Evolutionary conservation across 2,888 invertebrate species (phyloP).

Genomic region (Cheiracanthium punctorium): DNA sequence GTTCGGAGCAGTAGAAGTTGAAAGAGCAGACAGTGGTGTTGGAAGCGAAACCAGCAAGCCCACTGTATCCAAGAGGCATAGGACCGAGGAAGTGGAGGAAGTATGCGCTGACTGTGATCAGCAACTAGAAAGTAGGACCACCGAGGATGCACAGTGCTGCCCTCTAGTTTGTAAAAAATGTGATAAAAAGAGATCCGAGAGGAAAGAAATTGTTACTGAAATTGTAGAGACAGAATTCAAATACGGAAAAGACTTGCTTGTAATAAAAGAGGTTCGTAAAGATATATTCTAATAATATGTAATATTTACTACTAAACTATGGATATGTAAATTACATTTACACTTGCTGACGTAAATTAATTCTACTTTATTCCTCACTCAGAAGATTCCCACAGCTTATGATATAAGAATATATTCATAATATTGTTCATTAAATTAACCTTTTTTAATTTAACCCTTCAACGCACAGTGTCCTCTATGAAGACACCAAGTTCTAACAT

Average conservation of each 20-base stretch:
- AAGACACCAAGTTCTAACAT: too few species aligned
- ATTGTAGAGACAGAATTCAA: slow-evolving; percentile 97
- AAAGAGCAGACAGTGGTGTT: slow-evolving; percentile 93
- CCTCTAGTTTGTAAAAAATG: slow-evolving; percentile 85
- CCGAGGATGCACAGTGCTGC: slow-evolving; percentile 74
- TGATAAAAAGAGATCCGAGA: slow-evolving; percentile 88
- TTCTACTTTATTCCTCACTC: too few species aligned
- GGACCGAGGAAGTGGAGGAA: slow-evolving; percentile 80
- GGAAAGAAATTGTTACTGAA: slow-evolving; percentile 95
- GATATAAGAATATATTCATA: too few species aligned
- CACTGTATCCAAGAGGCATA: slow-evolving; percentile 75
- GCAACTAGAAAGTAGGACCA: slow-evolving; percentile 83
- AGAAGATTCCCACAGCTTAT: too few species aligned
- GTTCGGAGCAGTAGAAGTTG: slow-evolving; percentile 82
- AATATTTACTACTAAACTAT: too few species aligned
- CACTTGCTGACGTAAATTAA: too few species aligned
- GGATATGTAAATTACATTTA: too few species aligned
- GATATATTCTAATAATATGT: too few species aligned
- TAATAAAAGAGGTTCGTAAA: slow-evolving; percentile 85
- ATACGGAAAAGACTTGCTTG: slow-evolving; percentile 93
- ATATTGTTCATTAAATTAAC: too few species aligned
- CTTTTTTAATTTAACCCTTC: too few species aligned
- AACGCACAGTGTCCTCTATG: too few species aligned
- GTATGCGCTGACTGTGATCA: slow-evolving; percentile 93
- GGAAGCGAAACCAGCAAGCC: slow-evolving; percentile 91